Evolutionary conservation across 1,140 invertebrate genomes (phyloP), one percentile per base, ranked within the genome.

Genomic region (Lepidostoma basale): DNA sequence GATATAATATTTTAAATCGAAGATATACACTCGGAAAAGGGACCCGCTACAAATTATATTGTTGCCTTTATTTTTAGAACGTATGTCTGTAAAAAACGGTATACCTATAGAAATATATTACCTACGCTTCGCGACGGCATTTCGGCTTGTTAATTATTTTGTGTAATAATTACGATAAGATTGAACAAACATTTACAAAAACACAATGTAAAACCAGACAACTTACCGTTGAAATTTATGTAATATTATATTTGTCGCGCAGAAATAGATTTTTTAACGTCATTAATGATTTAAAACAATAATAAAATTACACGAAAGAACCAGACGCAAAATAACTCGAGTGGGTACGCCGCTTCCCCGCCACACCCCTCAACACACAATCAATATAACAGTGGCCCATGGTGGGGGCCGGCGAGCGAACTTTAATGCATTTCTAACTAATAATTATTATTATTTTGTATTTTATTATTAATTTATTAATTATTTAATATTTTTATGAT

Each of bases 271-370:
- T 60, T 45, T 58, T 60, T 22, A 47, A 33, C 40, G 64, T 58
- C 64, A 67, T 59, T 59, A 60, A 59, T 59, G 52, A 67, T 49
- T 67, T 59, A 60, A 67, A 67, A 67, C 64, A 67, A 67, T 67
- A 67, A 67, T 67, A 67, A 67, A 67, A 67, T 67, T 67, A 59
- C 40, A 67, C 54, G 23, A 47, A 67, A 59, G 64, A 67, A 39
- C 64, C 63, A 67, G 64, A 67, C 64, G 64, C 64, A 67, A 67
- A 67, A 67, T 67, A 67, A 49, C n/a, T 67, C 64, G 64, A 67
- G 64, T 67, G 64, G 64, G 64, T 67, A 67, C 64, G 64, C 64
- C 64, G 56, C 54, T 67, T 60, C 42, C 64, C 63, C 63, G 63
- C 63, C 63, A 66, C 63, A 58, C 63, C 64, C 64, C 64, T 58